phyloP scores from a whole-genome alignment of 2,888 invertebrate species.

The Polyploca ridens region DNA sequence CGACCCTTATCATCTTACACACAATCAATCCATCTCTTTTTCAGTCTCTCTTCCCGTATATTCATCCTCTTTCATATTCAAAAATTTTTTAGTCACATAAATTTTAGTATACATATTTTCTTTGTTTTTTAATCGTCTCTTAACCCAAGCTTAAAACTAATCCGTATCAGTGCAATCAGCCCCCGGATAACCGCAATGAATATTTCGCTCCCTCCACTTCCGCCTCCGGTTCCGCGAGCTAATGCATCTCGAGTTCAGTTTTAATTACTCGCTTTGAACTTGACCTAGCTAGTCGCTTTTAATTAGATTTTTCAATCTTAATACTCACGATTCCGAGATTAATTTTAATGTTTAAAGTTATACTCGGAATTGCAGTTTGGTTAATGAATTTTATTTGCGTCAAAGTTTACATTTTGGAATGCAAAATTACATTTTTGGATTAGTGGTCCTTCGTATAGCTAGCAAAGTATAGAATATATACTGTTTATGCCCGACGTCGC shows the following conservation, averaged over 20 bases:
- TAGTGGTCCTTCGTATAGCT: too few relatives aligned
- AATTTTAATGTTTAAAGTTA: background rate
- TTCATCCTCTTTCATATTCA: too few relatives aligned
- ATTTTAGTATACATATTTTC: background rate
- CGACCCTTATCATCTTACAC: too few relatives aligned
- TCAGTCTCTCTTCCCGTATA: too few relatives aligned
- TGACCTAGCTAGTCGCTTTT: constrained; percentile 37
- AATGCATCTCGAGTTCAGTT: constrained; percentile 39
- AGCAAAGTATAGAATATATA: too few relatives aligned
- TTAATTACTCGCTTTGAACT: constrained; percentile 43
- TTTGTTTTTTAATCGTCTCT: background rate
- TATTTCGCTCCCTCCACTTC: constrained; percentile 26
- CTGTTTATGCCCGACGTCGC: too few relatives aligned
- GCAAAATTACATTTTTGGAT: too few relatives aligned
- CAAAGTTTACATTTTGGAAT: too few relatives aligned
- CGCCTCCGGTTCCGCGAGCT: constrained; percentile 20
- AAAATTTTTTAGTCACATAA: background rate
- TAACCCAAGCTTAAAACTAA: background rate
- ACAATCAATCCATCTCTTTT: too few relatives aligned
- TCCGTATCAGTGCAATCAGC: background rate
- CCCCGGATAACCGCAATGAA: constrained; percentile 44
- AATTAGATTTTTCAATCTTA: constrained; percentile 21
- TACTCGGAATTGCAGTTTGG: background rate
- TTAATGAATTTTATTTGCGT: too few relatives aligned
- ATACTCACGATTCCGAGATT: background rate